A percentile compares a stretch with the other conserved stretches of the same genome.
These are phyloP conservation scores for Pseudomyrmex concolor DNA, from an alignment of 1,140 invertebrate genomes.

Conservation along the genomic window DNA sequence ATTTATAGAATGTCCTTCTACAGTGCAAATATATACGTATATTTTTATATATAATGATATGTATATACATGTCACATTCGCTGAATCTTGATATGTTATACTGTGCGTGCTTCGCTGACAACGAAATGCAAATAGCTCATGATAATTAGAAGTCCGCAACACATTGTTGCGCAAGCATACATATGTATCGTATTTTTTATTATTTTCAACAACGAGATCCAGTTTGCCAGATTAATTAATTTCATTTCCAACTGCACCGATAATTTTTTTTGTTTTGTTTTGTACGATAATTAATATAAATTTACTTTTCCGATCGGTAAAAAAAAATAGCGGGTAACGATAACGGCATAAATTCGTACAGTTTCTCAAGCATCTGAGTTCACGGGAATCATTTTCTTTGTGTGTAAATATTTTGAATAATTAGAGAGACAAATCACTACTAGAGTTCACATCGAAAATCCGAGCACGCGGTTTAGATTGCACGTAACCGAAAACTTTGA, in stretches of 20 bases:
- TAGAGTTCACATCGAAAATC: neutral
- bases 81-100: constrained; percentile 11
- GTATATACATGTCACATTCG: neutral
- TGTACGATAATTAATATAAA: neutral
- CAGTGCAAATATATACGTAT: no score
- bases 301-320: neutral
- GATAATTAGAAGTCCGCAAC: constrained; percentile 6
- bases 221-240: neutral
- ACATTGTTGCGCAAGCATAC: constrained; percentile 25
- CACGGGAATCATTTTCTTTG: neutral
- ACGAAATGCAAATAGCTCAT: constrained; percentile 22
- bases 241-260: no score
- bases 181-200: neutral
- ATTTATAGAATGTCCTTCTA: neutral
- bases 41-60: no score
- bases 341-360: neutral
- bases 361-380: neutral
- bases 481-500: constrained; percentile 1
- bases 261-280: neutral
- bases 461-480: neutral
- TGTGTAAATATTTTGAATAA: neutral
- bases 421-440: neutral
- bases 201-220: constrained; percentile 25
- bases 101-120: constrained; percentile 8
- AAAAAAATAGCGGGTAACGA: neutral